Evolutionary conservation across 2,113 vertebrate species (phyloP), one percentile per base, ranked within the genome.

Genomic region (Argyrosomus japonicus): DNA sequence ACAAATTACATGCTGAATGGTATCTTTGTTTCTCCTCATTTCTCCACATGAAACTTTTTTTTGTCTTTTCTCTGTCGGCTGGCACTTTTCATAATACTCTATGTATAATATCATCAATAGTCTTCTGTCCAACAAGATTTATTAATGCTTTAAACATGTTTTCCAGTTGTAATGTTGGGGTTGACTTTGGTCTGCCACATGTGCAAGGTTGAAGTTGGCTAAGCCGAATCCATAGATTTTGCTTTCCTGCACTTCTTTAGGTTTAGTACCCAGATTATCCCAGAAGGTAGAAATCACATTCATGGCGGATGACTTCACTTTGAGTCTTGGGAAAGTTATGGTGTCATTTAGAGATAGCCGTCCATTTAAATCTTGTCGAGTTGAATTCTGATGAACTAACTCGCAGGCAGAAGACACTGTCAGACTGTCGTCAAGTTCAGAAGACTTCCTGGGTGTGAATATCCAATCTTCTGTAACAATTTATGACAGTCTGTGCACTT

Each of bases 401-500:
- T 47, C 36, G 54, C n/a, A 4, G 48, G 21, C 51, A 60, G 43
- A 50, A 60, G 47, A 53, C 67, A 65, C 18, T 72, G 50, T 23
- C 27, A 58, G 21, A 25, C 36, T 77, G 74, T 74, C 21, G 2
- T 65, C 14, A 13, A 64, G 73, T 83, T 83, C 67, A 65, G 40
- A 65, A 7, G 29, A 63, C 57, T 76, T 76, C 45, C 27, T 15
- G 5, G 43, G 54, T 40, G 13, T 11, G 32, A 69, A 71, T 69
- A 63, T 64, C 50, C 68, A 77, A 71, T 64, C 48, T 70, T 77
- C 73, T 64, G 27, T 43, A 58, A 71, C 50, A 69, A 40, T 83
- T 71, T 72, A 60, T 71, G 81, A 76, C 73, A 50, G 64, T 51
- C 47, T 56, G 47, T 64, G 40, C 81, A 82, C 25, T 70, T 63